Percentiles rank a stretch among this genome's conserved stretches.
Evolutionary conservation across 2,797 vertebrate genomes (phyloP).

Genomic region (Poecilia velifera): DNA sequence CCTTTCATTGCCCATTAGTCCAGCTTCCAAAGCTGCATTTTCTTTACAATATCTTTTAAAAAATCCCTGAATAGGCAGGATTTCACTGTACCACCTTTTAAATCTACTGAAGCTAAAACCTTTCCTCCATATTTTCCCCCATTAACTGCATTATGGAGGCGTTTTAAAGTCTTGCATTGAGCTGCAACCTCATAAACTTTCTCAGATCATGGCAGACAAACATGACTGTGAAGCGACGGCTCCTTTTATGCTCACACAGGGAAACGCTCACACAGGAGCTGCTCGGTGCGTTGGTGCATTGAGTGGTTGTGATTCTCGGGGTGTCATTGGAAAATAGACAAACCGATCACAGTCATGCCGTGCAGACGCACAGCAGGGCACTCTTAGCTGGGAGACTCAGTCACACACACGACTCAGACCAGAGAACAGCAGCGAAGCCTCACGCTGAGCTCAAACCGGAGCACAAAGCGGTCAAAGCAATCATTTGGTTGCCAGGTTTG

Average conservation of each 20-base stretch:
- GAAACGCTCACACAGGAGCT: background rate
- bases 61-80: background rate
- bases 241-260: background rate
- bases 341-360: constrained; percentile 1
- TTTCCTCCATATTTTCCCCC: background rate
- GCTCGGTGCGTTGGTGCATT: background rate
- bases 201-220: background rate
- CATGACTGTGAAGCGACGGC: background rate
- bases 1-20: background rate
- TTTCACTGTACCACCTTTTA: background rate
- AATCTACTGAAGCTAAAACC: background rate
- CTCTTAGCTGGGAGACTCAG: background rate
- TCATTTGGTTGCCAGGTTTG: constrained; percentile 3
- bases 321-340: constrained; percentile 9
- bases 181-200: background rate
- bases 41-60: background rate
- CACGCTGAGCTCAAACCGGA: background rate
- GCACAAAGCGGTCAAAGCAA: background rate
- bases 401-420: background rate
- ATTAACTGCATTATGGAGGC: background rate
- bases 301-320: background rate
- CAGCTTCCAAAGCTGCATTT: background rate
- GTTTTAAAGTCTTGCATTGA: background rate
- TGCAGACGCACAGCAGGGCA: background rate
- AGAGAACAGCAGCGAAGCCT: background rate